Evolutionary conservation across 2,113 vertebrate genomes (phyloP).

Genomic region (Aegotheles bennettii): DNA sequence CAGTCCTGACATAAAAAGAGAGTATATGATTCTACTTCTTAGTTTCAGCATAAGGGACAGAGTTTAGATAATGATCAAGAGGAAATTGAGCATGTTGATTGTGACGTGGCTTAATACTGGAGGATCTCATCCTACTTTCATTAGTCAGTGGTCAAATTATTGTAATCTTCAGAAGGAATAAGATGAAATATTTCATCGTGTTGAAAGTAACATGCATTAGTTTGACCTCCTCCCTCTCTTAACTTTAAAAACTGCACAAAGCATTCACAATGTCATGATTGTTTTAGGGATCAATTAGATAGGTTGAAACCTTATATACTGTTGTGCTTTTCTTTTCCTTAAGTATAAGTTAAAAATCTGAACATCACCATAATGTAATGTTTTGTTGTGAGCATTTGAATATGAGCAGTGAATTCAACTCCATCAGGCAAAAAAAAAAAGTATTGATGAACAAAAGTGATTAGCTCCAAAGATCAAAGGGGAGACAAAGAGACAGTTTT

Average conservation of each 20-base stretch:
- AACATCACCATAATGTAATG: not conserved
- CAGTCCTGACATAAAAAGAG: not conserved
- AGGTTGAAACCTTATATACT: not conserved
- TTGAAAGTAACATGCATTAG: not conserved
- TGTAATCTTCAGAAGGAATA: not conserved
- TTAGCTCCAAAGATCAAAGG: not conserved
- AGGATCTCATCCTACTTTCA: not conserved
- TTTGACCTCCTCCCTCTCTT: not conserved
- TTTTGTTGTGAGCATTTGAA: not conserved
- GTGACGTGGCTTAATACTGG: not conserved
- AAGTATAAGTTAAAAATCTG: not conserved
- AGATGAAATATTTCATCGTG: not conserved
- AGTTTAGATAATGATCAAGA: not conserved
- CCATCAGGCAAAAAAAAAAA: not conserved
- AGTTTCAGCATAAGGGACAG: not conserved
- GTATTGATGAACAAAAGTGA: not conserved
- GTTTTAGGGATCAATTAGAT: not conserved
- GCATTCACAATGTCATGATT: not conserved
- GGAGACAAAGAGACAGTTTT: not conserved
- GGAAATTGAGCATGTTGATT: not conserved
- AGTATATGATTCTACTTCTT: not conserved
- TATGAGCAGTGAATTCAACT: not conserved
- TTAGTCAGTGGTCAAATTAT: not conserved
- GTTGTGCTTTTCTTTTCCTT: not conserved
- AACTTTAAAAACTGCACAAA: not conserved